phyloP scores from a whole-genome alignment of 2,113 vertebrate genomes.

The Bungarus multicinctus region DNA sequence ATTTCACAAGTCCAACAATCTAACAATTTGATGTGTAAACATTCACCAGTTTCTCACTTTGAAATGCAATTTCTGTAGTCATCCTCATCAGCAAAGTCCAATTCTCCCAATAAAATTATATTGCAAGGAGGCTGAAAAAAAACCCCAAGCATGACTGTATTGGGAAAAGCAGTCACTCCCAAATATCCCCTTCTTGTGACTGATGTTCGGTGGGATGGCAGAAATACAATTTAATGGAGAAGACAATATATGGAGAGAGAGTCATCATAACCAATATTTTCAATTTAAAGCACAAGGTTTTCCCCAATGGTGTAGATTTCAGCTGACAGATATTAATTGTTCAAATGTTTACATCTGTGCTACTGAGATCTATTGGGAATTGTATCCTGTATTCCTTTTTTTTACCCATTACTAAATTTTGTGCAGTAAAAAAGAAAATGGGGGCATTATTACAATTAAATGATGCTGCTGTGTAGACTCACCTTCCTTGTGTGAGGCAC shows the following conservation, averaged over 20 bases:
- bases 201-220: background rate
- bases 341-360: background rate
- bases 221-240: background rate
- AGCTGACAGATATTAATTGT: background rate
- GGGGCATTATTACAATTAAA: background rate
- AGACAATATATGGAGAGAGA: background rate
- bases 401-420: background rate
- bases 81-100: background rate
- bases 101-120: background rate
- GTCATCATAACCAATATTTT: background rate
- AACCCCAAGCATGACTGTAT: background rate
- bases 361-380: background rate
- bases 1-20: background rate
- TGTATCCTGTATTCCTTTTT: background rate
- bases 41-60: background rate
- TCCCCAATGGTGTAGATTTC: background rate
- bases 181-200: background rate
- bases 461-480: background rate
- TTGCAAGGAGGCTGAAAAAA: background rate
- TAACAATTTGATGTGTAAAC: background rate
- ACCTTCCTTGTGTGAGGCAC: background rate
- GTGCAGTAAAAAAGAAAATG: background rate
- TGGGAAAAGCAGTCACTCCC: background rate
- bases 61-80: background rate
- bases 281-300: background rate